Evolutionary conservation across 2,113 vertebrate species (phyloP).

Genomic region (Hemiprocne comata): DNA sequence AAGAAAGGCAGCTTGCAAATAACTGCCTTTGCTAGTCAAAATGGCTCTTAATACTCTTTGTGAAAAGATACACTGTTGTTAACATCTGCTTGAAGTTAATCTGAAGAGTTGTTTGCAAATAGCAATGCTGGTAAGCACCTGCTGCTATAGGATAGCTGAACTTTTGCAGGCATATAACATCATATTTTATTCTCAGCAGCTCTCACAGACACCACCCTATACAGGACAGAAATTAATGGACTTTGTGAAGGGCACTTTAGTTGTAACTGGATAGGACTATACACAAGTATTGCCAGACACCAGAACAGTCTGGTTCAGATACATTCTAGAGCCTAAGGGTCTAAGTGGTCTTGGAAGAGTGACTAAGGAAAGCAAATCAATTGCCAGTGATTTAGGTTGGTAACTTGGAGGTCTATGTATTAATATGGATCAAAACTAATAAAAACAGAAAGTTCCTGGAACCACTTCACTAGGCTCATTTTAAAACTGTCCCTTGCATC

Average conservation of each 20-base stretch:
- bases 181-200: not conserved
- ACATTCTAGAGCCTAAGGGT: not conserved
- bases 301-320: conserved; percentile 8
- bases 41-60: conserved; percentile 64
- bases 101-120: conserved; percentile 66
- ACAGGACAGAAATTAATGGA: conserved; percentile 48
- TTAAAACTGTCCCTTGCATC: not conserved
- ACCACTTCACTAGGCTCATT: not conserved
- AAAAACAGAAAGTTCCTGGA: not conserved
- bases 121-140: conserved; percentile 62
- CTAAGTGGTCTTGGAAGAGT: not conserved
- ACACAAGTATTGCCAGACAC: not conserved
- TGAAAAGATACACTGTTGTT: conserved; percentile 55
- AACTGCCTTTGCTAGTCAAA: conserved; percentile 46
- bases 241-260: conserved; percentile 27
- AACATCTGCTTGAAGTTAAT: conserved; percentile 76
- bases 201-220: not conserved
- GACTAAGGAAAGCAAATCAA: not conserved
- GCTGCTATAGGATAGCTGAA: conserved; percentile 57
- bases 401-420: not conserved
- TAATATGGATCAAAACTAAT: not conserved
- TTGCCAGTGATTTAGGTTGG: not conserved
- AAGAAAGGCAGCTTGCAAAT: conserved; percentile 70
- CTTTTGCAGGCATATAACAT: conserved; percentile 30
- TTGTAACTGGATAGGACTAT: conserved; percentile 43